Base-by-base conservation (phyloP, 2,797 vertebrate species). In the Amblyopsis hoosieri region DNA sequence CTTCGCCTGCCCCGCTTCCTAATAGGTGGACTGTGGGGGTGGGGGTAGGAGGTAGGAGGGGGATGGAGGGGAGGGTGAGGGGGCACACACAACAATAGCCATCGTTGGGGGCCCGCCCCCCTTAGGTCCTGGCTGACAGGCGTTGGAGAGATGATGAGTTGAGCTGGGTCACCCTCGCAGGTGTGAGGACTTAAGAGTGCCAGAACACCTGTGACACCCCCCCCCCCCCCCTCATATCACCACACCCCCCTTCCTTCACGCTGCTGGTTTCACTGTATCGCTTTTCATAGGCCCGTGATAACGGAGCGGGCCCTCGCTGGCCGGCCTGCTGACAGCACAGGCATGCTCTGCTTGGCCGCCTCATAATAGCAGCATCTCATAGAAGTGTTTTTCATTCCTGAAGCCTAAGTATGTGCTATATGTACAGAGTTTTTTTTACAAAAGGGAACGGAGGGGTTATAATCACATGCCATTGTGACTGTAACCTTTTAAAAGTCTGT, bases 131-230 rank as follows among this genome's bases (percentile, higher is more conserved):
- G 72, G 60, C 63, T 83, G 78, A 78, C 74, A 84, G 78, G 73
- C 67, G 77, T 61, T 59, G 64, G 52, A 72, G 75, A 79, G 67
- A 76, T 45, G 66, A 60, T 1, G 65, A 62, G 72, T 64, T 29
- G 23, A 23, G 78, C 57, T 60, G 74, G 54, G 69, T 71, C 54
- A 66, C 55, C 72, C 73, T 67, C 54, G 11, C 85, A 85, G 81
- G 81, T 86, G 81, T 69, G 71, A 51, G 64, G 73, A 78, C 54
- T 68, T 84, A 76, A 29, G 80, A 70, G 37, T 71, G 72, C 63
- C 60, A 69, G 72, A 69, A 61, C 85, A 81, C 77, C 84, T 83
- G 81, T 45, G n/a, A 62, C 15, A 29, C 23, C 23, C 23, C 23
- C 23, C 23, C 23, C 33, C 6, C 8, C 33, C 33, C 33, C 33